Base-by-base conservation (phyloP, 2,888 invertebrate genomes). In the Podabrus alpinus region DNA sequence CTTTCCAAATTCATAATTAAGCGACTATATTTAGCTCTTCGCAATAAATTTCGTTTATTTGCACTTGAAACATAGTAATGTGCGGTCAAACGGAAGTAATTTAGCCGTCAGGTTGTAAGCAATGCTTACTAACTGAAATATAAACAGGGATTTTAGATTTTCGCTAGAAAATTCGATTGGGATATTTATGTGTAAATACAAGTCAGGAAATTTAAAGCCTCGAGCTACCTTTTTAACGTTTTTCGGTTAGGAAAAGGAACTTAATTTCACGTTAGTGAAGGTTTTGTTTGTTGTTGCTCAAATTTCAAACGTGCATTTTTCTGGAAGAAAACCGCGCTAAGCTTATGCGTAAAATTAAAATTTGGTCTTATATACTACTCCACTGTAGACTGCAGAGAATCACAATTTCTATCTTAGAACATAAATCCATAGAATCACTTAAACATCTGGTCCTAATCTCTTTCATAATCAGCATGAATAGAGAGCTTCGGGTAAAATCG, bases 181-280 rank as follows among this genome's bases (percentile, higher is more conserved):
- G 82, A 83, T 82, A 83, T 83, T 83, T 83, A 83, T 82, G 82
- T 80, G 83, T 79, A 83, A 83, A 83, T 81, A 83, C 77, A 73
- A 79, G 69, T 64, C 79, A 78, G 82, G 80, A 81, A 81, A 80
- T 81, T 82, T 80, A 79, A 76, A 77, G 72, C 71, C 76, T 73
- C 74, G 17, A 74, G 78, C 77, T 69, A 70, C 62, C 72, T 75
- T 75, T 80, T 70, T 78, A 74, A 77, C 77, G 78, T 77, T 73
- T 73, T 70, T 75, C 67, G 21, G 19, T 72, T 62, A 15, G 24
- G 15, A 66, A 69, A 75, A 60, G 66, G 25, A 69, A 69, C 71
- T 72, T 72, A 72, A 67, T 72, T 66, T 75, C 69, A 45, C 66
- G 69, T 25, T 64, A 64, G 62, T 64, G 17, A 45, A 45, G n/a